phyloP scores from a whole-genome alignment of 2,888 invertebrate species.

The Drepana falcataria region DNA sequence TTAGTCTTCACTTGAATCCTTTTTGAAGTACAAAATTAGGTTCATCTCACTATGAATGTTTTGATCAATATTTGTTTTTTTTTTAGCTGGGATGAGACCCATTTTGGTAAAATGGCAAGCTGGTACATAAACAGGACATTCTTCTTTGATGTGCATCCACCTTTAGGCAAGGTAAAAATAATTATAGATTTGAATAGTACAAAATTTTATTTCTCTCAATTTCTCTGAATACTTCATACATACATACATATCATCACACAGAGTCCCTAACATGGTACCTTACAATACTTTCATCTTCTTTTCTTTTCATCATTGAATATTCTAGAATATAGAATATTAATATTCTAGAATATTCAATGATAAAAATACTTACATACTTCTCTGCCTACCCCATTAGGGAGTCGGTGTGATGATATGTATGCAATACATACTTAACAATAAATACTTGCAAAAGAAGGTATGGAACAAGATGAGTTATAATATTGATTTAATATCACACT shows the following conservation, averaged over 20 bases:
- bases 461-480: no score
- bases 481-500: no score
- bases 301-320: no score
- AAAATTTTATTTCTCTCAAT: background rate
- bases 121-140: conserved; percentile 99
- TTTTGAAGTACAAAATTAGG: no score
- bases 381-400: no score
- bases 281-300: background rate
- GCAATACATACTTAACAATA: no score
- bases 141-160: conserved; percentile 99
- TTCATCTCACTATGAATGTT: background rate
- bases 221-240: background rate
- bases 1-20: no score
- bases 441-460: no score
- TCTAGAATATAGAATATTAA: no score
- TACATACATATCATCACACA: background rate
- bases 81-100: conserved; percentile 97
- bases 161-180: conserved; percentile 90
- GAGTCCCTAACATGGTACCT: background rate
- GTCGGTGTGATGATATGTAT: no score
- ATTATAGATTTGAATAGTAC: background rate
- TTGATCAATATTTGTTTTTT: conserved; percentile 3
- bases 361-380: no score
- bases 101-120: conserved; percentile 99
- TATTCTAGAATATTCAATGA: no score